Evolutionary conservation across 2,113 vertebrate species (phyloP), one percentile per base, ranked within the genome.

Genomic region (Podilymbus podiceps): DNA sequence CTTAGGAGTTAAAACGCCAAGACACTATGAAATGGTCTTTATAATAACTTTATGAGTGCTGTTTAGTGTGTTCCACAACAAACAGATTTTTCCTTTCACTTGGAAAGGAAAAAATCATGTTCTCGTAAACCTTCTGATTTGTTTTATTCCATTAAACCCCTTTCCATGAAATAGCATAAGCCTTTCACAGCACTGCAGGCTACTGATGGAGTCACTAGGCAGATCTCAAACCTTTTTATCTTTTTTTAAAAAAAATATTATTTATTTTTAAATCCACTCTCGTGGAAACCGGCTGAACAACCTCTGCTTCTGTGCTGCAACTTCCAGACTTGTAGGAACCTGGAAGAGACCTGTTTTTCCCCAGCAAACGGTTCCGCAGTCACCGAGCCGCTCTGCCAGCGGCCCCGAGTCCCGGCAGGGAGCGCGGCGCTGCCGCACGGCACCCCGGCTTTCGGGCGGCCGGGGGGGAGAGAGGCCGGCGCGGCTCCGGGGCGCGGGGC

Each of bases 281-380:
- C 66, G 15, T 6, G 10, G 15, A 64, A 83, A 58, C 17, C 1
- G 3, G 47, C 20, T 33, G 8, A n/a, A 42, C n/a, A 31, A 38
- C 24, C 27, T 77, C 44, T 46, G 42, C 63, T 28, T 30, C 42
- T 25, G 25, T 0, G 10, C 82, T 18, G 33, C 40, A 40, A 5
- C 44, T 52, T 49, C 89, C n/a, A 27, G 40, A 6, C 28, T 33
- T 8, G 30, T 5, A 42, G 69, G 30, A 63, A 42, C 8, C 12
- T 11, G 47, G 35, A 19, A 15, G 4, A 56, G 23, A 7, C 40
- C 11, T 15, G 4, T 10, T 13, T 47, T 47, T 20, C 16, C n/a
- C 25, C 52, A 24, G 4, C 1, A 31, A 52, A 40, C 4, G 5
- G 20, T 11, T 23, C 21, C 0, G 2, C 22, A 27, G 50, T 3